Percentiles rank a stretch among this genome's conserved stretches.
phyloP scores from a whole-genome alignment of 2,113 vertebrate species.

The Reinhardtius hippoglossoides region DNA sequence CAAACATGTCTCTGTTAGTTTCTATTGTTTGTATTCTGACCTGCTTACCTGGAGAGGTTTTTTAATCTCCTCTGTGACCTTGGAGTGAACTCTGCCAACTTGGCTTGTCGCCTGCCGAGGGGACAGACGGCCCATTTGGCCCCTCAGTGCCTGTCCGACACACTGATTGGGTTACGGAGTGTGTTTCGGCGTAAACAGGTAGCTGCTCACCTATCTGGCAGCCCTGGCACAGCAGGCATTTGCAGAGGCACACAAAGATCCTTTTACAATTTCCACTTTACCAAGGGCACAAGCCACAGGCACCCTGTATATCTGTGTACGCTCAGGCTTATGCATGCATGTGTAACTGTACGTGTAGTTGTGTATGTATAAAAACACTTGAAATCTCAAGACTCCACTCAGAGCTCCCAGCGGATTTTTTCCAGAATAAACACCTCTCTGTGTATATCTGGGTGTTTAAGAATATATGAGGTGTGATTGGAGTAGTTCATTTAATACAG shows the following conservation, averaged over 20 bases:
- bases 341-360: neutral
- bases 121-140: constrained; percentile 22
- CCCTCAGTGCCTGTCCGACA: constrained; percentile 45
- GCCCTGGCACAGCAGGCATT: constrained; percentile 31
- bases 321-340: constrained; percentile 1
- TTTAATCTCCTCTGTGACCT: constrained; percentile 46
- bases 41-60: constrained; percentile 20
- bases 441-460: neutral
- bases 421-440: constrained; percentile 25
- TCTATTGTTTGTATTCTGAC: constrained; percentile 23
- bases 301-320: neutral
- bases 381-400: constrained; percentile 1
- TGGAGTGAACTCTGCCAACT: constrained; percentile 36
- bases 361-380: constrained; percentile 8
- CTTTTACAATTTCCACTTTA: constrained; percentile 61
- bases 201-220: constrained; percentile 48
- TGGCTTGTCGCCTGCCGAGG: constrained; percentile 34
- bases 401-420: constrained; percentile 5
- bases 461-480: constrained; percentile 23
- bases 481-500: constrained; percentile 31
- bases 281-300: constrained; percentile 31
- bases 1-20: neutral
- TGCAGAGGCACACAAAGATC: constrained; percentile 61
- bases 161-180: constrained; percentile 58
- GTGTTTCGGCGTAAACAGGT: constrained; percentile 57